Base-by-base conservation (phyloP, 2,797 vertebrate genomes). In the Sebastes baramenuke region DNA sequence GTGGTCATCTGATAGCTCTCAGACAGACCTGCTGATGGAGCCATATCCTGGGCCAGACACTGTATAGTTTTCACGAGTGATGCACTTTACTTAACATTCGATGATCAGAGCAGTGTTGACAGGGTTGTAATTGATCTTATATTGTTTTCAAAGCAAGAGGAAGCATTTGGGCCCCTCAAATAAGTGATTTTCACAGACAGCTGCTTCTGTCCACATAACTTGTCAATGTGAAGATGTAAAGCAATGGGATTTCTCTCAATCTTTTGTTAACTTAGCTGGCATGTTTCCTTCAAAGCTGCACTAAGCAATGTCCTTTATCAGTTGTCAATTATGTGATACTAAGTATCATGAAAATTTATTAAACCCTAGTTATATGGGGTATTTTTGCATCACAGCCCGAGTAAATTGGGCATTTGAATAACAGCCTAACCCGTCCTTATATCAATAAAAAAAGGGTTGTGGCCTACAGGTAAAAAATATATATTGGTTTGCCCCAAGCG, bases 1-100 rank as follows among this genome's bases (percentile, higher is more conserved):
- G 69, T 61, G 77, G 77, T 81, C 70, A 91, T 84, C 74, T 61
- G 86, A 91, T 91, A 72, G 61, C 79, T 76, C 70, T 82, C 69
- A 86, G 82, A 80, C 83, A 76, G 81, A 83, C 64, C 30, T 89
- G 82, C 78, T 84, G 81, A 79, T 80, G 62, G 85, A 83, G 61
- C 38, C 34, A 60, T 79, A 67, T 79, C 75, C 80, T 46, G 27
- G 42, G 22, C 72, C 69, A 72, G 64, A 78, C 42, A 42, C 81
- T 65, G 29, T 71, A 70, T 75, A 58, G 54, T 61, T 81, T 65
- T 77, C 71, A 30, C 58, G 58, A 80, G 69, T 67, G 55, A 79
- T 58, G 56, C 76, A 80, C 55, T 84, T 72, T 49, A 76, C 66
- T 73, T 64, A 52, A 75, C 72, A 72, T 80, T 60, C 29, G 56